Evolutionary conservation across 2,888 invertebrate species (phyloP).

Genomic region (Rotaria magnacalcarata): DNA sequence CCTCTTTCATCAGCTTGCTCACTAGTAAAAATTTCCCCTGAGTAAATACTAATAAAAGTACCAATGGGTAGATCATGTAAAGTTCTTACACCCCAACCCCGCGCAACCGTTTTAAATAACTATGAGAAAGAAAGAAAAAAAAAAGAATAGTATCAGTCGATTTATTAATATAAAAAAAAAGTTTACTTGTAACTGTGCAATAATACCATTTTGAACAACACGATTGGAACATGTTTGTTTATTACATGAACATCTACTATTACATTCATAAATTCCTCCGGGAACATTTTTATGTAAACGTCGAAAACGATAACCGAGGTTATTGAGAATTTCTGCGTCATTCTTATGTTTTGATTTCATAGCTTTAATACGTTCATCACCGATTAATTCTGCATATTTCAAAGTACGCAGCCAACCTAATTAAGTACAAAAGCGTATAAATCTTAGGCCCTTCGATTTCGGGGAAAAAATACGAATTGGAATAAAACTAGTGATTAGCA

Average conservation of each 20-base stretch:
- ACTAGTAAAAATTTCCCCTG: constrained; percentile 84
- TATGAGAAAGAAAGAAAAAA: neutral
- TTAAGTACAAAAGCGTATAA: neutral
- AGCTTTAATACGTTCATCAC: constrained; percentile 34
- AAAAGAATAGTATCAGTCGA: too few species aligned
- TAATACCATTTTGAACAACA: constrained; percentile 86
- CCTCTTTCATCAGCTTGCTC: constrained; percentile 62
- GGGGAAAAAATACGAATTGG: too few species aligned
- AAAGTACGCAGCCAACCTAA: constrained; percentile 26
- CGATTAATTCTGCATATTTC: constrained; percentile 24
- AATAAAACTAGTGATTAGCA: too few species aligned
- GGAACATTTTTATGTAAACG: neutral
- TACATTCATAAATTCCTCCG: constrained; percentile 81
- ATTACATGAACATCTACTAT: constrained; percentile 72
- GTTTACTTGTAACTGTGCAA: constrained; percentile 64
- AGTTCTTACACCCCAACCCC: constrained; percentile 93
- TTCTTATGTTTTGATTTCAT: constrained; percentile 36
- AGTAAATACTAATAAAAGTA: constrained; percentile 89
- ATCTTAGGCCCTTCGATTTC: too few species aligned
- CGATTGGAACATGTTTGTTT: constrained; percentile 75
- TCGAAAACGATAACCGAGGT: neutral
- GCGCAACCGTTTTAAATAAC: constrained; percentile 81
- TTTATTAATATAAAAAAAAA: too few species aligned
- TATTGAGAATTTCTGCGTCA: neutral
- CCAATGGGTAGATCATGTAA: constrained; percentile 91